Evolutionary conservation across 2,113 vertebrate genomes (phyloP).

Genomic region (Ophthalmolycus amberensis): DNA sequence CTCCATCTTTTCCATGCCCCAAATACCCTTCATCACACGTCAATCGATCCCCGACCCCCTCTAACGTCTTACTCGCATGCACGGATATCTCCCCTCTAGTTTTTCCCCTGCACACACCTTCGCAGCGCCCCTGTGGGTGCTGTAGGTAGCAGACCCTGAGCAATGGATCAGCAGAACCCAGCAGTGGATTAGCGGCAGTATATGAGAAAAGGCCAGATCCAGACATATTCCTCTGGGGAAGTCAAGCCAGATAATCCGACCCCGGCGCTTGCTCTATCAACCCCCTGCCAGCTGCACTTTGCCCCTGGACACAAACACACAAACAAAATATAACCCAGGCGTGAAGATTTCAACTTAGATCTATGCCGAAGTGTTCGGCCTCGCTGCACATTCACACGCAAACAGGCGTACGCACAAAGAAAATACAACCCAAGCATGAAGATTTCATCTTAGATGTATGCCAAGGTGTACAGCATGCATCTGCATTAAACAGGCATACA

Average conservation of each 20-base stretch:
- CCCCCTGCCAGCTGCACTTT: conserved; percentile 69
- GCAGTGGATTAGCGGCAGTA: conserved; percentile 63
- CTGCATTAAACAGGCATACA: conserved; percentile 30
- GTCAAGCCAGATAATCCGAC: conserved; percentile 70
- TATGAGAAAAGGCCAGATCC: conserved; percentile 60
- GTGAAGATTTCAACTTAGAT: conserved; percentile 61
- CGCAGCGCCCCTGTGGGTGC: conserved; percentile 19
- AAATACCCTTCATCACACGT: conserved; percentile 1
- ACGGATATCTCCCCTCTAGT: conserved; percentile 23
- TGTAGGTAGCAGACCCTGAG: conserved; percentile 50
- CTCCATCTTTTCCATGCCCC: not conserved
- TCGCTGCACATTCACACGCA: conserved; percentile 15
- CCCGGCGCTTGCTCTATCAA: conserved; percentile 70
- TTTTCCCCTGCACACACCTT: conserved; percentile 32
- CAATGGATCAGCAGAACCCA: conserved; percentile 59
- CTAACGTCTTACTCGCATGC: conserved; percentile 9
- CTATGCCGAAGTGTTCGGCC: conserved; percentile 20
- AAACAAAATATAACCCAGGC: conserved; percentile 43
- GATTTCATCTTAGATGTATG: conserved; percentile 57
- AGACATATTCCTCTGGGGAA: conserved; percentile 64
- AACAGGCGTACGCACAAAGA: conserved; percentile 30
- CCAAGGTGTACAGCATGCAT: conserved; percentile 2
- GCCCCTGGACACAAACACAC: conserved; percentile 50
- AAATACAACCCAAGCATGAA: conserved; percentile 49
- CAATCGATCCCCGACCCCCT: not conserved